phyloP scores from a whole-genome alignment of 2,113 vertebrate genomes.

The Charadrius vociferus region DNA sequence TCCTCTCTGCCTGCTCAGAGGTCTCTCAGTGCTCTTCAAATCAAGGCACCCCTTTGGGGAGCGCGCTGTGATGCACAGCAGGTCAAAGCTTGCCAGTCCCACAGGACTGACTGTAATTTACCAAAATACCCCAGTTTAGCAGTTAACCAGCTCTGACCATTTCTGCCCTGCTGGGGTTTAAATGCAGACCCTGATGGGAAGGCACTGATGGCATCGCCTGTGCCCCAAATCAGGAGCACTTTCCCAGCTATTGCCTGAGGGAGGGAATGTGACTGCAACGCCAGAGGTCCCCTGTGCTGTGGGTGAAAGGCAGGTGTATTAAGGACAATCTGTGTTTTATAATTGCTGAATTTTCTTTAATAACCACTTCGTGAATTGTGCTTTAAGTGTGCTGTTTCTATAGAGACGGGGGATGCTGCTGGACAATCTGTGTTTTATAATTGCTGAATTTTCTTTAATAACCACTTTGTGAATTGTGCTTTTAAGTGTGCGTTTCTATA shows the following conservation, averaged over 20 bases:
- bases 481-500: neutral
- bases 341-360: neutral
- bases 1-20: neutral
- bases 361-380: neutral
- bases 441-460: neutral
- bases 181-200: neutral
- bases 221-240: neutral
- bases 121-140: neutral
- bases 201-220: neutral
- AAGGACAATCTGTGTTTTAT: neutral
- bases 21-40: neutral
- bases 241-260: neutral
- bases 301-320: neutral
- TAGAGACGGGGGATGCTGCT: too few relatives aligned
- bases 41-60: neutral
- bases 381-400: neutral
- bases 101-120: neutral
- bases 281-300: neutral
- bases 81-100: neutral
- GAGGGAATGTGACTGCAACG: neutral
- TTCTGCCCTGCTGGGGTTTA: neutral
- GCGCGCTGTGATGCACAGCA: fast-evolving
- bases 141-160: neutral
- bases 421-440: neutral
- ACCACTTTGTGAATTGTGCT: neutral